Conservation (phyloP, 2,797 vertebrate genomes). For the Helostoma temminkii region DNA sequence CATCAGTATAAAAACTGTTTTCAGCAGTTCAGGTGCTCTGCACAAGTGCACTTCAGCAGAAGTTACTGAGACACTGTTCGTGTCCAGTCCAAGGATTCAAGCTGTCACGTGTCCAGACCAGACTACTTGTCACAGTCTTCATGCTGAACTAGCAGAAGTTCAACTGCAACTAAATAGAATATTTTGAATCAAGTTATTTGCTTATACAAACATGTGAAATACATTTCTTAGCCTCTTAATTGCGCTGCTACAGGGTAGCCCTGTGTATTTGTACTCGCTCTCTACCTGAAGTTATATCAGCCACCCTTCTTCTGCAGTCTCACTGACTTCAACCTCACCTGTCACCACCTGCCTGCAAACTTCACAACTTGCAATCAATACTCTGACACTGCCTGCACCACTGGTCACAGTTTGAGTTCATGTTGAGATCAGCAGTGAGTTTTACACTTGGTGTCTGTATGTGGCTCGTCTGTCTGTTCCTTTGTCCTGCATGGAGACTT, state of each 20-base stretch:
- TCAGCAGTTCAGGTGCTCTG: not conserved
- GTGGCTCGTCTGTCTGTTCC: not conserved
- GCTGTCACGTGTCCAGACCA: not conserved
- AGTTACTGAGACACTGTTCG: not conserved
- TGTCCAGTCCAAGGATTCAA: not conserved
- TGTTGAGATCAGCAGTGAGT: slow-evolving; percentile 34
- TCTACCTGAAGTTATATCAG: slow-evolving; percentile 2
- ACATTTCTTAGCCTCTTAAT: too few species aligned
- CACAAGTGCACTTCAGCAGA: not conserved
- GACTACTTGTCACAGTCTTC: not conserved
- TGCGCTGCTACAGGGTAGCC: too few species aligned
- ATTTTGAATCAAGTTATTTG: too few species aligned
- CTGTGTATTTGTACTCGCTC: not conserved
- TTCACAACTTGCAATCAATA: slow-evolving; percentile 45
- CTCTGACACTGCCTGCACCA: slow-evolving; percentile 9
- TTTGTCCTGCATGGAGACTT: slow-evolving; percentile 8
- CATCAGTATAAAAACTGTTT: not conserved
- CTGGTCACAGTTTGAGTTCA: slow-evolving; percentile 45
- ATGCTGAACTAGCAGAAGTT: too few species aligned
- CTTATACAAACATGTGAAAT: too few species aligned
- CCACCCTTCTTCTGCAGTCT: slow-evolving; percentile 1
- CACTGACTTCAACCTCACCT: slow-evolving; percentile 43
- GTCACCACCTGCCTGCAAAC: slow-evolving; percentile 23
- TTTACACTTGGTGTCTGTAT: slow-evolving; percentile 19
- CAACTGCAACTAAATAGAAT: too few species aligned